Percentiles rank a stretch among this genome's conserved stretches.
Evolutionary conservation across 2,113 vertebrate species (phyloP).

Genomic region (Erythrolamprus reginae): DNA sequence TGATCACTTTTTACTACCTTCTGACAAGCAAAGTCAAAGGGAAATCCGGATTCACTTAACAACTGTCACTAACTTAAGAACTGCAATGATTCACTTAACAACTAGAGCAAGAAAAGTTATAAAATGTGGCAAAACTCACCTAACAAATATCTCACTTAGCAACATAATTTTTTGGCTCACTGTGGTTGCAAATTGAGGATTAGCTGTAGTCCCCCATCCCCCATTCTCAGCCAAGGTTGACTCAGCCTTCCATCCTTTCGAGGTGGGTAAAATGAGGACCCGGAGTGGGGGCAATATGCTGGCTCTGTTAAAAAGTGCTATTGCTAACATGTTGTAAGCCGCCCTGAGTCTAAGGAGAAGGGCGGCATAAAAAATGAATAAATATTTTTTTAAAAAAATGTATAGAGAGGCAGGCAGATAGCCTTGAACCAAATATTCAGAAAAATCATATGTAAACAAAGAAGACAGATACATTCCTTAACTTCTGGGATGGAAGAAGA

Average conservation of each 20-base stretch:
- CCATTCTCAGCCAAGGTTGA: too few species aligned
- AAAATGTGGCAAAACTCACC: not conserved
- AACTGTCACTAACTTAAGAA: not conserved
- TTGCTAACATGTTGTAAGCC: too few species aligned
- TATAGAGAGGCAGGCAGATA: not conserved
- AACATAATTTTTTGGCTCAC: not conserved
- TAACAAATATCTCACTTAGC: not conserved
- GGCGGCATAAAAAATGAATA: too few species aligned
- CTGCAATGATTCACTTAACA: not conserved
- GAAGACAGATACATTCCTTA: not conserved
- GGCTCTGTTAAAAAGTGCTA: too few species aligned
- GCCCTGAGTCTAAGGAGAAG: too few species aligned
- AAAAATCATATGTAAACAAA: not conserved
- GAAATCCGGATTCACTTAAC: not conserved
- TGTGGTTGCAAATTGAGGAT: not conserved
- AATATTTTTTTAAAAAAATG: too few species aligned
- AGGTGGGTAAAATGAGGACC: too few species aligned
- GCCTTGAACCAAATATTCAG: not conserved
- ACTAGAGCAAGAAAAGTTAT: not conserved
- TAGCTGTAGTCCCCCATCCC: not conserved
- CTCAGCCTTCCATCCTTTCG: too few species aligned
- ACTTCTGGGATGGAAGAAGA: not conserved
- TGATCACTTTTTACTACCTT: not conserved
- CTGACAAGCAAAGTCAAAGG: not conserved
- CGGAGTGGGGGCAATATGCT: too few species aligned